Conservation (phyloP, 2,797 vertebrate species). For the Hafferia zeledoni region DNA sequence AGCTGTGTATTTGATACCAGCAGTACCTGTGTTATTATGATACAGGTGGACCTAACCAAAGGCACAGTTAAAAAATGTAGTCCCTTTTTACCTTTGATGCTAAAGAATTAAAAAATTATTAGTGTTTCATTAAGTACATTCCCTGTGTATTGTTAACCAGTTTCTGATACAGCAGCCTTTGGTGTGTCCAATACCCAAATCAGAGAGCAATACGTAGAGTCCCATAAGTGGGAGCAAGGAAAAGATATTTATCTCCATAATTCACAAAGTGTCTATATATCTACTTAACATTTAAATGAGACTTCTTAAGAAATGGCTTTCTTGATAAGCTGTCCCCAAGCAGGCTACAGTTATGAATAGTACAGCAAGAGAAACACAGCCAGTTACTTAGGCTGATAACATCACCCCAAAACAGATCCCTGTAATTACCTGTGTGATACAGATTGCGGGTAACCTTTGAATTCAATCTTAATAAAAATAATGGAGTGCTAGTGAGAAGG, state of each 20-base stretch:
- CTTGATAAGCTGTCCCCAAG: not conserved
- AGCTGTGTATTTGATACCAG: fast-evolving
- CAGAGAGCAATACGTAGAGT: not conserved
- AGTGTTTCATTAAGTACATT: not conserved
- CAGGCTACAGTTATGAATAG: not conserved
- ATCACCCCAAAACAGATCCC: not conserved
- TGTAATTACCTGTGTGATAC: not conserved
- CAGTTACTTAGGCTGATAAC: not conserved
- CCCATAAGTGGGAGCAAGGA: not conserved
- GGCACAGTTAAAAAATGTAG: not conserved
- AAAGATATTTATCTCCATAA: not conserved
- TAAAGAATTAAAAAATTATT: not conserved
- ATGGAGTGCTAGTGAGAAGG: not conserved
- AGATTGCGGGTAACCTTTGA: not conserved
- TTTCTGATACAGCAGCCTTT: not conserved
- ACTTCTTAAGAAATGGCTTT: not conserved
- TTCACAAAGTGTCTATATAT: not conserved
- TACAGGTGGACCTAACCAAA: not conserved
- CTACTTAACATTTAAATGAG: not conserved
- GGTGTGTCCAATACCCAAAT: not conserved
- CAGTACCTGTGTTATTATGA: not conserved
- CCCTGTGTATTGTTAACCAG: not conserved
- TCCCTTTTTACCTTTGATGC: not conserved
- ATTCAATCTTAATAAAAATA: not conserved
- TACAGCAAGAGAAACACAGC: not conserved